Conservation (phyloP, 2,888 invertebrate species). For the Drosophila paramelanica region DNA sequence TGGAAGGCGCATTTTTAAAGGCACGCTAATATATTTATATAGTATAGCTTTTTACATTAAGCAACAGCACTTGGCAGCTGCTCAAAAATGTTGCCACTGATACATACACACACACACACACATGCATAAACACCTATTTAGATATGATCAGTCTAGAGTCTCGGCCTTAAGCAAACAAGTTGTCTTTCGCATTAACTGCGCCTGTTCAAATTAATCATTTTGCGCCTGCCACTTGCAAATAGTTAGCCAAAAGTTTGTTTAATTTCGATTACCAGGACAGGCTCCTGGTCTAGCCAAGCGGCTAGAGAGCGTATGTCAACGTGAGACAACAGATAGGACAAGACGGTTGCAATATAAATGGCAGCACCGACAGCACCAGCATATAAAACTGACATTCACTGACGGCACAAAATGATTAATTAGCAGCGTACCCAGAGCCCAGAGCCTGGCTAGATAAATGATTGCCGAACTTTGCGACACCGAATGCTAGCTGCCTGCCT, state of each 20-base stretch:
- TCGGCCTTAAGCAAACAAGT: slow-evolving; percentile 47
- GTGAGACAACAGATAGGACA: slow-evolving; percentile 14
- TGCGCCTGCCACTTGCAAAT: slow-evolving; percentile 43
- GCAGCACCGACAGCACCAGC: slow-evolving; percentile 75
- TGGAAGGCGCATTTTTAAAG: background rate
- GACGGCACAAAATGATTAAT: slow-evolving; percentile 74
- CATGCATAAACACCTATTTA: slow-evolving; percentile 16
- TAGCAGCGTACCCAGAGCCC: slow-evolving; percentile 39
- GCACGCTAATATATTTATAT: slow-evolving; percentile 4
- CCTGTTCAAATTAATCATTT: slow-evolving; percentile 50
- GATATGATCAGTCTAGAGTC: slow-evolving; percentile 49
- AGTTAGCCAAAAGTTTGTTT: slow-evolving; percentile 74
- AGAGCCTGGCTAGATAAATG: slow-evolving; percentile 56
- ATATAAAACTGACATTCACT: slow-evolving; percentile 79
- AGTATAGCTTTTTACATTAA: background rate
- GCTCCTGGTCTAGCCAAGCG: background rate
- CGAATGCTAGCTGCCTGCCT: slow-evolving; percentile 3
- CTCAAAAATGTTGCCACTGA: slow-evolving; percentile 23
- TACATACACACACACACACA: background rate
- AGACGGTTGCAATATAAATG: slow-evolving; percentile 65
- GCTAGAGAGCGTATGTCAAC: slow-evolving; percentile 49
- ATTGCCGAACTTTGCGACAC: slow-evolving; percentile 29
- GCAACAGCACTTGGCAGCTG: slow-evolving; percentile 38
- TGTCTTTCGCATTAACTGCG: slow-evolving; percentile 40
- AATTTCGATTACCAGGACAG: slow-evolving; percentile 65